These are phyloP conservation scores for Ellobius talpinus DNA, from an alignment of 2,113 vertebrate genomes.

Conservation along the genomic window DNA sequence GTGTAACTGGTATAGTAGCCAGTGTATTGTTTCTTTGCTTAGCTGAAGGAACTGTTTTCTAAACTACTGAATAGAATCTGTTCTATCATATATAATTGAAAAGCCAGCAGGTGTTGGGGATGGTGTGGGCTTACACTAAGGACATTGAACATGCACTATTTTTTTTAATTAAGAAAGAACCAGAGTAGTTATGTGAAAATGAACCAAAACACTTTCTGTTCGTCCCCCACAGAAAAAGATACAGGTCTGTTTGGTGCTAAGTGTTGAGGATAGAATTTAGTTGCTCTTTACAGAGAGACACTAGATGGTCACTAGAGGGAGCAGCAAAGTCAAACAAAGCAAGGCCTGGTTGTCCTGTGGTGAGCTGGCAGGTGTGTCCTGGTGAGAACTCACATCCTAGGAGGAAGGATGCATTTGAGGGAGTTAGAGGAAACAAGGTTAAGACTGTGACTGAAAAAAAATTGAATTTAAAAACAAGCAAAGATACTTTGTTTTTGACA, in stretches of 20 bases:
- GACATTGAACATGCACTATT: not conserved
- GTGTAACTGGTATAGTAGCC: not conserved
- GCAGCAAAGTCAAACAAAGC: conserved; percentile 14
- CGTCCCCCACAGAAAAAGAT: not conserved
- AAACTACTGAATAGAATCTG: not conserved
- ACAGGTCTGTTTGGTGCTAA: not conserved
- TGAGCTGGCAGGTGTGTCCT: not conserved
- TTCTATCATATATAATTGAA: not conserved
- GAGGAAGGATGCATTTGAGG: not conserved
- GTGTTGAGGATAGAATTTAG: not conserved
- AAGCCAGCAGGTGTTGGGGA: not conserved
- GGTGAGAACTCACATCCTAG: not conserved
- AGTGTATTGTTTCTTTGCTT: not conserved
- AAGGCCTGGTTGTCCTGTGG: not conserved
- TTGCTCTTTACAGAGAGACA: not conserved
- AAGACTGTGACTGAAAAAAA: not conserved
- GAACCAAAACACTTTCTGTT: not conserved
- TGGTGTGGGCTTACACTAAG: not conserved
- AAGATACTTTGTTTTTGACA: not conserved
- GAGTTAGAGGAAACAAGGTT: not conserved
- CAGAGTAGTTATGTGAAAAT: not conserved
- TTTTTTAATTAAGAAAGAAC: not conserved
- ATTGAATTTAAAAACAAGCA: not conserved
- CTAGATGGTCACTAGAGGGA: conserved; percentile 19
- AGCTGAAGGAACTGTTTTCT: conserved; percentile 7